Evolutionary conservation across 2,113 vertebrate genomes (phyloP).

Genomic region (Cebidichthys violaceus): DNA sequence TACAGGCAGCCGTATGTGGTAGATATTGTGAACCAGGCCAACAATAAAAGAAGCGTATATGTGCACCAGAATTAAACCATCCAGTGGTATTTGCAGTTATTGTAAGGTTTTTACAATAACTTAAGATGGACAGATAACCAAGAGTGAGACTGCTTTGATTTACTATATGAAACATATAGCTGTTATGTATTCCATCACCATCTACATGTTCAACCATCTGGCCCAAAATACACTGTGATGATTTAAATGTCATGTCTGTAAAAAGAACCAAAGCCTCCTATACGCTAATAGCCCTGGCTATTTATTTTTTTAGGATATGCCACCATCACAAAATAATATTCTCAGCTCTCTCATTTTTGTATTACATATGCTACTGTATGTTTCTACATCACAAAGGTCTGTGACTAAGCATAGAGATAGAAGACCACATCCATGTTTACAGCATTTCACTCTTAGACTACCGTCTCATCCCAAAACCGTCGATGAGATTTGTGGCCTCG

Average conservation of each 20-base stretch:
- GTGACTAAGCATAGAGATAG: constrained; percentile 68
- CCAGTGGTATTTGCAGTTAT: constrained; percentile 25
- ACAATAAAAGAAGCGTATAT: constrained; percentile 15
- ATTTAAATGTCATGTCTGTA: constrained; percentile 45
- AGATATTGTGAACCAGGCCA: constrained; percentile 62
- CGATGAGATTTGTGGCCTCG: constrained; percentile 55
- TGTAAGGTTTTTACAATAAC: not conserved
- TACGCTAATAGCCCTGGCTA: constrained; percentile 20
- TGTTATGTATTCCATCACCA: constrained; percentile 10
- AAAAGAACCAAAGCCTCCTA: constrained; percentile 19
- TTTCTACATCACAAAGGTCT: constrained; percentile 59
- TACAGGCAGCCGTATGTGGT: constrained; percentile 40
- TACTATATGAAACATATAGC: constrained; percentile 24
- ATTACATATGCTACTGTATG: constrained; percentile 43
- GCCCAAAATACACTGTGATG: constrained; percentile 41
- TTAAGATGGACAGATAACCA: not conserved
- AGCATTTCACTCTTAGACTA: constrained; percentile 37
- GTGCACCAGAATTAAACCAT: constrained; percentile 25
- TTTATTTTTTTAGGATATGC: constrained; percentile 11
- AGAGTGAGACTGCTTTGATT: constrained; percentile 33
- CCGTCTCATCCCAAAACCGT: constrained; percentile 24
- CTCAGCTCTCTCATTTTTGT: constrained; percentile 12
- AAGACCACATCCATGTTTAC: constrained; percentile 60
- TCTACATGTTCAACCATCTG: constrained; percentile 42
- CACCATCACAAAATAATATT: constrained; percentile 20